Evolutionary conservation across 2,797 vertebrate species (phyloP), one percentile per base, ranked within the genome.

Genomic region (Mormyrops attenuatus): DNA sequence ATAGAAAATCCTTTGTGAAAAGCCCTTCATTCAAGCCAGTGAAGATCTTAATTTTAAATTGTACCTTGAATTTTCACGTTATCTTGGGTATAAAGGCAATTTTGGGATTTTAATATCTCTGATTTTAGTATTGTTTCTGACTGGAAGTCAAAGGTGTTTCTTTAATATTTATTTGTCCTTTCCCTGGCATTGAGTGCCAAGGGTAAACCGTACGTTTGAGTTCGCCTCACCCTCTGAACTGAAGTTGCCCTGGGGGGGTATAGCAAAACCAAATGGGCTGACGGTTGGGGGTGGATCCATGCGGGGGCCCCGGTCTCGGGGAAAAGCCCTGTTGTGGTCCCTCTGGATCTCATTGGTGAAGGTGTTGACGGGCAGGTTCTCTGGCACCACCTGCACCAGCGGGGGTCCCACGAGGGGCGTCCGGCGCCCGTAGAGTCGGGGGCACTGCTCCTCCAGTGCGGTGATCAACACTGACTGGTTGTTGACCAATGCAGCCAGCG

Each of bases 291-390:
- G 94, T 1, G 97, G 91, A 17, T 96, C 96, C 93, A 95, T 94
- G 89, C 96, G 95, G 4, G 97, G 95, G 3, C 97, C 98, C 30
- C 53, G 26, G 30, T 87, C 85, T 17, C 96, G 94, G 0, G 97
- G 95, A 90, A 98, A 98, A 1, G 96, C 95, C 0, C 97, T 95
- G 92, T 96, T 96, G 82, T 95, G 94, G 89, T 99, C 97, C 88
- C 98, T 95, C 93, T 98, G 98, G 88, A 99, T 99, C 95, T 99
- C 99, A 1, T 99, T 99, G 80, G 96, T 96, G 89, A 98, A 97
- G 15, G 92, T 97, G 90, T 97, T 97, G 69, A 95, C 95, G 0
- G 98, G 98, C 69, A 98, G 95, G 88, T 96, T 97, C 91, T 98
- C 97, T 0, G 99, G 98, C 52, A 99, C 98, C 3, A 98, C 98